Conservation (phyloP, 2,888 invertebrate genomes). For the Hartigia nigra region DNA sequence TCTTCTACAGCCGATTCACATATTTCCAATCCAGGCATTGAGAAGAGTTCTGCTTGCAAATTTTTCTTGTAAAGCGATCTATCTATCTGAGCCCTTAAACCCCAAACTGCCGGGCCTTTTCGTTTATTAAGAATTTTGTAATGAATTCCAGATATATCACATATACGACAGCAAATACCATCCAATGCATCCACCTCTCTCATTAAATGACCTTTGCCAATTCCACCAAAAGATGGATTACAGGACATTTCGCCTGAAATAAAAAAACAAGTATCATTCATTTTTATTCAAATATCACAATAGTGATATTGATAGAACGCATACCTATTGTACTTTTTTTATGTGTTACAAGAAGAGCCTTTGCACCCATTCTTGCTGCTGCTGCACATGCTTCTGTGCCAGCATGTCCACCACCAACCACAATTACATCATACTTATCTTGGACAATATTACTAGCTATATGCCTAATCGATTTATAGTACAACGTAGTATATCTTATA, state of each 20-base stretch:
- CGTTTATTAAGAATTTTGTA: constrained; percentile 84
- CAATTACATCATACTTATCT: constrained; percentile 76
- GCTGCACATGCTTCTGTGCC: constrained; percentile 90
- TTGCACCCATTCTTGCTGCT: constrained; percentile 84
- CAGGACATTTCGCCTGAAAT: constrained; percentile 89
- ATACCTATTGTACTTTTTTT: constrained; percentile 84
- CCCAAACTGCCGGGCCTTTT: constrained; percentile 92
- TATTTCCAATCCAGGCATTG: constrained; percentile 75
- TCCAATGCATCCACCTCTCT: constrained; percentile 89
- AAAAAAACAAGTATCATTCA: constrained; percentile 13
- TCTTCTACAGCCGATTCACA: constrained; percentile 83
- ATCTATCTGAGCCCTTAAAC: constrained; percentile 89
- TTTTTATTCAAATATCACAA: not conserved
- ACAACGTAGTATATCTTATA: constrained; percentile 1
- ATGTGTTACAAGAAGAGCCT: constrained; percentile 85
- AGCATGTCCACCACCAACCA: constrained; percentile 93
- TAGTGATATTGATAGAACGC: constrained; percentile 16
- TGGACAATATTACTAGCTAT: constrained; percentile 22
- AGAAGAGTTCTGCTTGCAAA: constrained; percentile 78
- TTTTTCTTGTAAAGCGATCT: constrained; percentile 80
- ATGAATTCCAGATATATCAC: constrained; percentile 83
- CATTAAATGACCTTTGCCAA: constrained; percentile 91
- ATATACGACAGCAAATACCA: constrained; percentile 84
- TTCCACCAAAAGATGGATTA: constrained; percentile 93
- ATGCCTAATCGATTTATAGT: constrained; percentile 15